A percentile compares a stretch with the other conserved stretches of the same genome.
phyloP scores from a whole-genome alignment of 2,888 invertebrate species.

The Ptychoptera albimana region DNA sequence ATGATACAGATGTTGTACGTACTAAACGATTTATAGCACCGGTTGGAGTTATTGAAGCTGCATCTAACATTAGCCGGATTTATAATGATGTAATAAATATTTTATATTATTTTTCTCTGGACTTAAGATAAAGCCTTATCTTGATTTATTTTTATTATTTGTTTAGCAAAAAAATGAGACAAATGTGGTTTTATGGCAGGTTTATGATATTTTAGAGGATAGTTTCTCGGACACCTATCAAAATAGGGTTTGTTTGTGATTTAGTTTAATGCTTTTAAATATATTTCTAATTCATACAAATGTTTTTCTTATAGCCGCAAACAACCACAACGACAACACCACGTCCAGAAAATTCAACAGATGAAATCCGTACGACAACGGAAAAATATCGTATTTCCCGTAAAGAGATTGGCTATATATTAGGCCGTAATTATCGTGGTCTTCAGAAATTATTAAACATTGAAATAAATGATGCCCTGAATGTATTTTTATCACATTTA shows the following conservation, averaged over 20 bases:
- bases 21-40: conserved; percentile 14
- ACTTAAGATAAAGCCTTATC: not conserved
- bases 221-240: conserved; percentile 23
- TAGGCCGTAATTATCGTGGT: conserved; percentile 27
- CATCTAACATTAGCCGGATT: conserved; percentile 23
- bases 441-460: conserved; percentile 22
- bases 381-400: conserved; percentile 25
- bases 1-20: not conserved
- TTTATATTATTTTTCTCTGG: too few species aligned
- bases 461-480: conserved; percentile 25
- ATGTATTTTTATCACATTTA: conserved; percentile 16
- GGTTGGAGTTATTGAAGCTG: conserved; percentile 25
- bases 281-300: not conserved
- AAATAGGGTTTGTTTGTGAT: not conserved
- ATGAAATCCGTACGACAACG: conserved; percentile 19
- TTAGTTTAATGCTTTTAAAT: not conserved
- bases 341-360: conserved; percentile 13
- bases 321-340: not conserved
- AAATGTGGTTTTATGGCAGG: conserved; percentile 20
- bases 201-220: conserved; percentile 24
- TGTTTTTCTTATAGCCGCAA: not conserved
- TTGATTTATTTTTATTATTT: conserved; percentile 3
- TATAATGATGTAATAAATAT: conserved; percentile 16
- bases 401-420: conserved; percentile 25
- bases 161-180: conserved; percentile 28